Evolutionary conservation across 2,888 invertebrate species (phyloP), one percentile per base, ranked within the genome.

Genomic region (Tuta absoluta): DNA sequence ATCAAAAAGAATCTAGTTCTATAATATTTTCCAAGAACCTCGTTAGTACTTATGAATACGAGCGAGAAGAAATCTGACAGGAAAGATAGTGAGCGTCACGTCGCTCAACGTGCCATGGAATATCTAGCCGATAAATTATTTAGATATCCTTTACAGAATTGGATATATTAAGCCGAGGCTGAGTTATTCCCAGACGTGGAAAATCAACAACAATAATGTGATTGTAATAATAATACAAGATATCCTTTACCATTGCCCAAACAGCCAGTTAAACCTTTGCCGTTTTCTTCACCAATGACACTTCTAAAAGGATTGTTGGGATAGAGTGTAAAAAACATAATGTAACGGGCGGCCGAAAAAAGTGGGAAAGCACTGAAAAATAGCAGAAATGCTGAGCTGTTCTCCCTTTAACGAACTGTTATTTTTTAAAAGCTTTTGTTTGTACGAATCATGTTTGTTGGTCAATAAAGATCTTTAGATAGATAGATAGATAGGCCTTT

Each of bases 91-190:
- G 58, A 64, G 64, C 63, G 60, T 69, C 66, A 71, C 66, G 68
- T 72, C 71, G 65, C 14, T 17, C 14, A 67, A 73, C 75, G 75
- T 75, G 75, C 66, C 71, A 65, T 64, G 73, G 69, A 72, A 72
- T 71, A 70, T 59, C 60, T 61, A 58, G 63, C 62, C 67, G 63
- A 67, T 62, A 67, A 68, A 70, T 68, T 68, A 68, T 68, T 68
- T 63, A 71, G 68, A 70, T 70, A 69, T 63, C 68, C 72, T 69
- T 62, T 62, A 24, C 64, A 65, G 62, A 64, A 48, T 48, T 65
- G 61, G 67, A 63, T 67, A 67, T 58, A 65, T 69, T 63, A 64
- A 23, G 28, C 33, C 19, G 61, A 61, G 61, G 61, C 49, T 49
- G 19, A 19, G 28, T 61, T 61, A 61, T 60, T 45, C 60, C 45